Percentiles rank a stretch among this genome's conserved stretches.
These are phyloP conservation scores for Chondrosia reniformis DNA, from an alignment of 37 sponge, comb jelly and placozoan species.

Conservation along the genomic window DNA sequence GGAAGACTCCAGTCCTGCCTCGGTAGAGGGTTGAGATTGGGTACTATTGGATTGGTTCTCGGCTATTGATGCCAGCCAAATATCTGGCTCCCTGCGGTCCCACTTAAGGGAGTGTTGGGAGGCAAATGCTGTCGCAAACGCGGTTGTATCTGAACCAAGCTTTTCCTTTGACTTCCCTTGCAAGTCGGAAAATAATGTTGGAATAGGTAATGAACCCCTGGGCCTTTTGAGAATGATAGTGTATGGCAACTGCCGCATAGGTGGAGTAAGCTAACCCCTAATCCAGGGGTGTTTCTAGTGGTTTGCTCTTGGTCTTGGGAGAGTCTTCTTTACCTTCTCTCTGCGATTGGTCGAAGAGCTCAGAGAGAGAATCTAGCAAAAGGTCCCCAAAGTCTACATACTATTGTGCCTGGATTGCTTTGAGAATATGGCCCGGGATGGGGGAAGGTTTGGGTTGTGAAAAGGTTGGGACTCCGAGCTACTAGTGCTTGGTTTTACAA, in stretches of 20 bases:
- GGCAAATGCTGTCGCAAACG: background rate
- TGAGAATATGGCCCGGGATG: background rate
- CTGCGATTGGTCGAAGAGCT: constrained; percentile 1
- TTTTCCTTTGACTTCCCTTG: background rate
- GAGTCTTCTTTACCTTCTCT: constrained; percentile 4
- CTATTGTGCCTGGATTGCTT: background rate
- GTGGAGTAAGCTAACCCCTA: constrained; percentile 20
- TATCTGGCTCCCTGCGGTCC: constrained; percentile 13
- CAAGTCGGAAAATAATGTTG: constrained; percentile 4
- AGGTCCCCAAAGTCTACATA: constrained; percentile 24
- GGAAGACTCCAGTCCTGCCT: too few relatives aligned
- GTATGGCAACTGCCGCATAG: background rate
- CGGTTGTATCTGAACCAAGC: constrained; percentile 11
- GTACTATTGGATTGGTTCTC: too few relatives aligned
- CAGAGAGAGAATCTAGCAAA: constrained; percentile 3
- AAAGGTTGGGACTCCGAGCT: too few relatives aligned
- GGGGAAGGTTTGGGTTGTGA: constrained; percentile 18
- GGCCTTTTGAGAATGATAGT: background rate
- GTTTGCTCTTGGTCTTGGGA: background rate
- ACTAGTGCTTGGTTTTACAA: too few relatives aligned
- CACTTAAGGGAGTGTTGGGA: background rate
- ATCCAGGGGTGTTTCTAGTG: background rate
- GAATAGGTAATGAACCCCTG: constrained; percentile 9
- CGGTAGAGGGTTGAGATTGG: too few relatives aligned
- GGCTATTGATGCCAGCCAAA: constrained; percentile 17